Evolutionary conservation across 2,797 vertebrate genomes (phyloP).

Genomic region (Danio kyathit): DNA sequence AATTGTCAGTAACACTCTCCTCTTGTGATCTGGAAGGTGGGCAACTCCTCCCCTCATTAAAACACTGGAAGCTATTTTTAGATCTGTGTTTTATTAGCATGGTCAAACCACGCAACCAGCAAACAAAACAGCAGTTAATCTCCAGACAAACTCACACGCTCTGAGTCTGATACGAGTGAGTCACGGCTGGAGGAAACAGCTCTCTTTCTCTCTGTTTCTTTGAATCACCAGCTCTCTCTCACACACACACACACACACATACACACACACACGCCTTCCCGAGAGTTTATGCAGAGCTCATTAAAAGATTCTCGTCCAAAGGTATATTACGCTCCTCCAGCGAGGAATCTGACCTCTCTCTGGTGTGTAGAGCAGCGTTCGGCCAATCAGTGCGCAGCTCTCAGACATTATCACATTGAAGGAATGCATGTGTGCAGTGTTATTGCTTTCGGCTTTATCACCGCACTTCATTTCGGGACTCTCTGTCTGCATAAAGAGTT

Average conservation of each 20-base stretch:
- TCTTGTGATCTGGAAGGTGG: neutral
- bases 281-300: slow-evolving; percentile 31
- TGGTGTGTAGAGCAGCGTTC: slow-evolving; percentile 2
- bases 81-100: slow-evolving; percentile 12
- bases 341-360: slow-evolving; percentile 46
- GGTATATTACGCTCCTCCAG: slow-evolving; percentile 38
- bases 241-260: slow-evolving; percentile 14
- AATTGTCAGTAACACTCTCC: neutral
- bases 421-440: neutral
- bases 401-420: slow-evolving; percentile 19
- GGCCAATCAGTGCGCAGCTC: slow-evolving; percentile 10
- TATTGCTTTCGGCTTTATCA: slow-evolving; percentile 7
- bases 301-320: slow-evolving; percentile 47
- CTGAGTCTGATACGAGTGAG: slow-evolving; percentile 16
- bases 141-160: slow-evolving; percentile 57
- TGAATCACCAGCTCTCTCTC: neutral
- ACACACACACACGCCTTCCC: slow-evolving; percentile 1
- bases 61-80: slow-evolving; percentile 40
- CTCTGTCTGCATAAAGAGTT: neutral
- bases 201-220: neutral
- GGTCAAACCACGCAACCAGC: slow-evolving; percentile 63
- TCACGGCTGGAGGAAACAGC: slow-evolving; percentile 18
- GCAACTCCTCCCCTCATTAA: slow-evolving; percentile 21
- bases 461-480: neutral
- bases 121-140: slow-evolving; percentile 60